These are phyloP conservation scores for Tinamus major DNA, from an alignment of 2,797 vertebrate species.

Conservation along the genomic window DNA sequence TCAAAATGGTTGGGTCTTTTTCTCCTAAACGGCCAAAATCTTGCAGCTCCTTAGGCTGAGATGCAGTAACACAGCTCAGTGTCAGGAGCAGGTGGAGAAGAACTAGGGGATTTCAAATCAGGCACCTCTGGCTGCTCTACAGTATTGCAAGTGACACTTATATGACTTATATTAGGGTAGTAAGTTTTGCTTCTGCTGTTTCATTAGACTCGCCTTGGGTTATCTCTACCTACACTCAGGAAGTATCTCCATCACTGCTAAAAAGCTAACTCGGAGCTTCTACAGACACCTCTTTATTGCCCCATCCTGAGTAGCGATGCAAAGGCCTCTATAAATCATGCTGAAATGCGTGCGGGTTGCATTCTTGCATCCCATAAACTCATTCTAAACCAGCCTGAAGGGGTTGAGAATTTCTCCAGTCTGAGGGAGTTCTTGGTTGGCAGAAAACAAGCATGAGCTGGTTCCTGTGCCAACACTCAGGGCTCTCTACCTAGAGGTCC, in stretches of 20 bases:
- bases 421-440: not conserved
- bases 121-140: fast-evolving
- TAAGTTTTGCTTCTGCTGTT: not conserved
- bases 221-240: not conserved
- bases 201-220: not conserved
- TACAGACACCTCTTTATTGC: not conserved
- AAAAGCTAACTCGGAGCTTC: not conserved
- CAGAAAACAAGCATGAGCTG: not conserved
- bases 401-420: not conserved
- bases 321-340: not conserved
- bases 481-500: not conserved
- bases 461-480: not conserved
- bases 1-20: slow-evolving; percentile 54
- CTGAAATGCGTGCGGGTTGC: not conserved
- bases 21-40: not conserved
- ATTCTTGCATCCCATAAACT: not conserved
- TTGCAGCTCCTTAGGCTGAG: not conserved
- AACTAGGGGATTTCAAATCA: not conserved
- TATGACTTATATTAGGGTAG: not conserved
- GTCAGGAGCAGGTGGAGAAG: not conserved
- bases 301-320: not conserved
- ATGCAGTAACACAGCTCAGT: not conserved
- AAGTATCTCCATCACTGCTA: not conserved
- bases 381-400: not conserved
- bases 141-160: not conserved